Base-by-base conservation (phyloP, 35 echinoderm and acorn worm genomes). In the Ptychodera flava region DNA sequence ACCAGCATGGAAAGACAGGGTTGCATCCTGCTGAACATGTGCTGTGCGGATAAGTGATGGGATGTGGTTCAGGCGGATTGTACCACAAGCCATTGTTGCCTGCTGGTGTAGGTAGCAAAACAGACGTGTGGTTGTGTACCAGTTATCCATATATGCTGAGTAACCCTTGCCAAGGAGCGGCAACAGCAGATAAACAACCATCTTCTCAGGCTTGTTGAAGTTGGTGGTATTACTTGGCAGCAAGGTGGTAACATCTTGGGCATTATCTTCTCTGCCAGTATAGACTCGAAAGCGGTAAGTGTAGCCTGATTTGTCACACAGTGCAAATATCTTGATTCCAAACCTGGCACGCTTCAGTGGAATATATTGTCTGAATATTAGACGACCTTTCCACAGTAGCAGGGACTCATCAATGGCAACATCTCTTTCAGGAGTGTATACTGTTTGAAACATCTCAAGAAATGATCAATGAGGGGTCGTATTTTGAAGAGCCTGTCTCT, bases 351-450 rank as follows among this genome's bases (percentile, higher is more conserved):
- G 30, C 31, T 89, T 77, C 36, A 81, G 83, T 84, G 30, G 0
- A 29, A 89, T 89, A 36, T 82, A 89, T 29, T 89, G 80, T 33
- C 84, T 89, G 88, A 89, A 89, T 0, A 81, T 77, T n/a, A 89
- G 35, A 30, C 81, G 30, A 1, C 88, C 88, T 33, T 89, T 89
- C 38, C 78, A 89, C 16, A 89, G 37, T 76, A 89, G 30, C 0
- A 89, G 81, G 0, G 88, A 89, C 78, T 89, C 88, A 31, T 84
- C 81, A 6, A 89, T 81, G 78, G 80, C 83, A 16, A 89, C 37
- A 30, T 89, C 75, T 53, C 84, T 35, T 0, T 64, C 77, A 0
- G 80, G 88, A 33, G 81, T 75, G 52, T 89, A 84, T 1, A 78
- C 88, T 75, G n/a, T 0, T 10, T 64, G 34, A 28, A 80, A 52